Evolutionary conservation across 2,888 invertebrate genomes (phyloP), one percentile per base, ranked within the genome.

Genomic region (Monopis laevigella): DNA sequence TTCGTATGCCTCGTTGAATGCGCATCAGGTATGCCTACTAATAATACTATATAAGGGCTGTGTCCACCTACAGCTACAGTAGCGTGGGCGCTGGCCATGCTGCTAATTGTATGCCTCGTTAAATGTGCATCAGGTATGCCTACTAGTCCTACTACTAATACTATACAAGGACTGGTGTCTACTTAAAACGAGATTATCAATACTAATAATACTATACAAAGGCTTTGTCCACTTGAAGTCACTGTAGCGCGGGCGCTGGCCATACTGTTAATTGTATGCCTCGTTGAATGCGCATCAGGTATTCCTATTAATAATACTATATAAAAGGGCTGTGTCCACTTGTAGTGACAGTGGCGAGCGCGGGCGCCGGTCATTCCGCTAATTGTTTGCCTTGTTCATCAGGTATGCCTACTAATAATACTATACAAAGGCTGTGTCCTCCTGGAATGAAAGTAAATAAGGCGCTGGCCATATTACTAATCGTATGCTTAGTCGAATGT

Each of bases 91-190:
- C 63, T 80, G n/a, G 64, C 77, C 13, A 52, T 86, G 18, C 62
- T 86, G 26, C 66, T 85, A 42, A 64, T 86, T 43, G 69, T 85
- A 48, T 84, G 82, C 48, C 75, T 86, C 44, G 83, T 81, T 13
- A 84, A 85, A 55, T 82, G 83, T 50, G 82, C 82, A 44, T 78
- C 85, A 65, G 86, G 87, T 87, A n/a, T n/a, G n/a, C n/a, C n/a
- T n/a, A n/a, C n/a, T n/a, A n/a, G n/a, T n/a, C n/a, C n/a, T n/a
- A n/a, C n/a, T n/a, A n/a, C n/a, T n/a, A n/a, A n/a, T n/a, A n/a
- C n/a, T n/a, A n/a, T n/a, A n/a, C n/a, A n/a, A n/a, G n/a, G n/a
- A n/a, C n/a, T n/a, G n/a, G n/a, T n/a, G n/a, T n/a, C n/a, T n/a
- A n/a, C n/a, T n/a, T n/a, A n/a, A n/a, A n/a, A n/a, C n/a, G n/a